These are phyloP conservation scores for Eurytoma californica DNA, from an alignment of 2,888 invertebrate genomes.

Conservation along the genomic window DNA sequence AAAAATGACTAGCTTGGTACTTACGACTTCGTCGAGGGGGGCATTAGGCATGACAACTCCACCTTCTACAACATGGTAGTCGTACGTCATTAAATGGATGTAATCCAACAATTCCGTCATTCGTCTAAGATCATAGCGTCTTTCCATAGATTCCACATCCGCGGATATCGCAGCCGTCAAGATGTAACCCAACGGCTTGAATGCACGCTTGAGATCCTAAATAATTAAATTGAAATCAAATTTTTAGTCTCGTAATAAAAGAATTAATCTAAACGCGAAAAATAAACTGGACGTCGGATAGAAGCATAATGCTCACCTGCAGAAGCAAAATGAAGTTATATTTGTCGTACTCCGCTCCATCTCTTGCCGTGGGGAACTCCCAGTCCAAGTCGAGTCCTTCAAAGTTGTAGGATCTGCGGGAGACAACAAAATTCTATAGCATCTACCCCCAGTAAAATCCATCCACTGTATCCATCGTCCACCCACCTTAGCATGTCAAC, in stretches of 20 bases:
- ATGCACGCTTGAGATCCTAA: slow-evolving; percentile 84
- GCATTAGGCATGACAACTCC: slow-evolving; percentile 86
- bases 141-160: slow-evolving; percentile 83
- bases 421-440: background rate
- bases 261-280: background rate
- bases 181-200: slow-evolving; percentile 81
- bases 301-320: slow-evolving; percentile 77
- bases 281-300: background rate
- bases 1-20: slow-evolving; percentile 63
- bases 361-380: slow-evolving; percentile 88
- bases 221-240: slow-evolving; percentile 13
- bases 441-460: background rate
- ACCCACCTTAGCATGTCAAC: slow-evolving; percentile 81
- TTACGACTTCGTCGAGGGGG: slow-evolving; percentile 85
- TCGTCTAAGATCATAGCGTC: slow-evolving; percentile 85
- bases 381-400: slow-evolving; percentile 89
- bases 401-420: slow-evolving; percentile 82
- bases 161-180: slow-evolving; percentile 90
- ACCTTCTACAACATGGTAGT: slow-evolving; percentile 92
- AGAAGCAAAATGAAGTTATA: slow-evolving; percentile 86
- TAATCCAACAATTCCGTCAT: slow-evolving; percentile 78
- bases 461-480: background rate
- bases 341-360: slow-evolving; percentile 85
- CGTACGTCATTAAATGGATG: slow-evolving; percentile 92
- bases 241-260: too few relatives aligned